phyloP scores from a whole-genome alignment of 1,140 invertebrate species.

The Drosophila repleta region DNA sequence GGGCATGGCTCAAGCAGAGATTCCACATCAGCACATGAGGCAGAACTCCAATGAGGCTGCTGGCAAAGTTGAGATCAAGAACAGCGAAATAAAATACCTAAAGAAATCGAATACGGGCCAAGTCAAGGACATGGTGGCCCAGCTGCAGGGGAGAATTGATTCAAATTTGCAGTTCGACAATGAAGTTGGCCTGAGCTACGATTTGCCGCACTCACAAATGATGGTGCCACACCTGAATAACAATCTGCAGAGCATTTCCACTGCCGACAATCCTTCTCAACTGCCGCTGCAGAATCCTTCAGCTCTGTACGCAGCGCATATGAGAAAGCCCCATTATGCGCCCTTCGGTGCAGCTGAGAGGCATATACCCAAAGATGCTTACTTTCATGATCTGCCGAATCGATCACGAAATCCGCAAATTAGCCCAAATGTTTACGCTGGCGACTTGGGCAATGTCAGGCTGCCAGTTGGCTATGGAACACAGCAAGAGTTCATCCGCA shows the following conservation, averaged over 20 bases:
- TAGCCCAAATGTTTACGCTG: constrained; percentile 22
- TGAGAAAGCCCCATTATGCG: constrained; percentile 8
- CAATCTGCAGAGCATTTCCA: constrained; percentile 24
- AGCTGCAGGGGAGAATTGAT: constrained; percentile 84
- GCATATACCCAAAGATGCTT: constrained; percentile 86
- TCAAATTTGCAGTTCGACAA: constrained; percentile 44
- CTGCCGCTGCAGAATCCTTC: constrained; percentile 41
- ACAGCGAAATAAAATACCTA: constrained; percentile 76
- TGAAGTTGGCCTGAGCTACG: constrained; percentile 82
- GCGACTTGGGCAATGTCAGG: constrained; percentile 42
- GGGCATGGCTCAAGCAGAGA: neutral
- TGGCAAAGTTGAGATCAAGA: constrained; percentile 72
- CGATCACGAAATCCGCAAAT: constrained; percentile 33
- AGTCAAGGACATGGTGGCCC: constrained; percentile 74
- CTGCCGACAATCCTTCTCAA: constrained; percentile 18
- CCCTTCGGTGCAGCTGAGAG: constrained; percentile 43
- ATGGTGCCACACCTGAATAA: constrained; percentile 81
- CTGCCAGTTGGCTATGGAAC: neutral
- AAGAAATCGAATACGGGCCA: constrained; percentile 77
- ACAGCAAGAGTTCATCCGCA: neutral
- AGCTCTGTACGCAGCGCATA: constrained; percentile 42
- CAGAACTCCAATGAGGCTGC: constrained; percentile 83
- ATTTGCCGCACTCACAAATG: constrained; percentile 42
- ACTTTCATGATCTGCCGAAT: constrained; percentile 86
- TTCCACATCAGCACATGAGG: constrained; percentile 2